Evolutionary conservation across 2,888 invertebrate genomes (phyloP), one percentile per base, ranked within the genome.

Genomic region (Caenorhabditis angaria): DNA sequence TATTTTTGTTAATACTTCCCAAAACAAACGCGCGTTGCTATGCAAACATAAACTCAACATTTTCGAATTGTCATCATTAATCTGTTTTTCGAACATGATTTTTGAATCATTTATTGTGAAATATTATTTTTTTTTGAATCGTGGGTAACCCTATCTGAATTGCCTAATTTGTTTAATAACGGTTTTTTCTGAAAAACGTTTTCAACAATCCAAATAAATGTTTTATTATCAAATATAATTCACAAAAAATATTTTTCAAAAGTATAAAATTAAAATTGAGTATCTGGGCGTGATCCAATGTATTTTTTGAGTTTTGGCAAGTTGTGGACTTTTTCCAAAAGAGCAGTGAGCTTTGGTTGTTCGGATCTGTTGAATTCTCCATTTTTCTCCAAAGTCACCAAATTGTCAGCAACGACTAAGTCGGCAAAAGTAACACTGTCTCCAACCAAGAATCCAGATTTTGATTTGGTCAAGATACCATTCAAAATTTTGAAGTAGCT

Each of bases 371-470:
- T 29, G 2, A 61, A 22, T 5, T 61, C 47, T 41, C 53, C 61
- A 10, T 41, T 20, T 20, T 61, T 65, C 6, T 51, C 22, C 27
- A 60, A 41, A 1, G 61, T 56, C 12, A 64, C 53, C 64, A 69
- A 29, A 32, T 64, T 69, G 25, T 69, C 69, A 24, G 64, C 61
- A 8, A 69, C 57, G 18, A 65, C 50, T 29, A 69, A 47, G 56
- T 69, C 69, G n/a, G 69, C 69, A 59, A 63, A 69, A 0, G 63
- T 69, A 22, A 69, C 41, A 20, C 41, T 51, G 14, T 63, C 29
- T 18, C 69, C 69, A 32, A 69, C 69, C 53, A 69, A 28, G 35
- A 51, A 69, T 53, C 69, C 69, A 3, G 69, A 69, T 53, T 50
- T 20, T 25, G 55, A 64, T 28, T 56, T 61, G 18, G 55, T 57